A percentile compares a stretch with the other conserved stretches of the same genome.
Evolutionary conservation across 1,140 invertebrate species (phyloP).

Genomic region (Ips typographus): DNA sequence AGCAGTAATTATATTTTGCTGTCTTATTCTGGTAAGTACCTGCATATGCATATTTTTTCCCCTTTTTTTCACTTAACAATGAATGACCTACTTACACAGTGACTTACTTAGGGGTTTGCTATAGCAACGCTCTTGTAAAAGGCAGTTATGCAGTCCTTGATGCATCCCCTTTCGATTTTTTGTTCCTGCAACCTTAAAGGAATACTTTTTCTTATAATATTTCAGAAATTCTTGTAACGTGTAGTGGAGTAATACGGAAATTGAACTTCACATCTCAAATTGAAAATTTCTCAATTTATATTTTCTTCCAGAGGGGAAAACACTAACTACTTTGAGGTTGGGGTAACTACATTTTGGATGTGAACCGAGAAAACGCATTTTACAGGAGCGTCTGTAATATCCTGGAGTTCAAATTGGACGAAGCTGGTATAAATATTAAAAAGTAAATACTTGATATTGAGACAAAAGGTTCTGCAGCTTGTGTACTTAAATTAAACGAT

Average conservation of each 20-base stretch:
- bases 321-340: neutral
- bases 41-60: no score
- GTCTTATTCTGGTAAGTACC: no score
- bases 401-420: neutral
- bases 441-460: neutral
- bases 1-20: no score
- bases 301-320: constrained; percentile 1
- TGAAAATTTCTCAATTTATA: constrained; percentile 13
- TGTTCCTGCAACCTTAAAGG: no score
- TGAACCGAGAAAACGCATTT: neutral
- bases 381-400: constrained; percentile 2
- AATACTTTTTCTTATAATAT: no score
- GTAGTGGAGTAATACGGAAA: neutral
- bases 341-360: neutral
- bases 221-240: no score
- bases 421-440: neutral
- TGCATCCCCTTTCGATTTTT: no score
- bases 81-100: no score
- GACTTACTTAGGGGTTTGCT: no score
- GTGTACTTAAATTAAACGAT: neutral
- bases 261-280: neutral
- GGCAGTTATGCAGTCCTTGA: no score
- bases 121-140: no score
- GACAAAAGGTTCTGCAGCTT: neutral
- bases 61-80: no score